Conservation (phyloP, 2,797 vertebrate genomes). For the Thunnus albacares region DNA sequence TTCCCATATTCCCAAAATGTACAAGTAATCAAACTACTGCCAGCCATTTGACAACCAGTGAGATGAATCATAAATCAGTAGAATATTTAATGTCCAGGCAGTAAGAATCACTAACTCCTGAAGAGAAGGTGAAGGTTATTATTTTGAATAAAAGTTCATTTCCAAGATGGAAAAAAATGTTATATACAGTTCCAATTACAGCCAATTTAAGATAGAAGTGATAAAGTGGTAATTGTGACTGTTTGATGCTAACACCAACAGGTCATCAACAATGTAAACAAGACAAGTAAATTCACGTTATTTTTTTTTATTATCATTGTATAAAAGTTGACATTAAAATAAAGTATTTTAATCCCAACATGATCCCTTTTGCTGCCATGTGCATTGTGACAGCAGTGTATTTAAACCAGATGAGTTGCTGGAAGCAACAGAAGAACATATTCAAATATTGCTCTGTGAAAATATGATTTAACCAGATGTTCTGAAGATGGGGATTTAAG, state of each 20-base stretch:
- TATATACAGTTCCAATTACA: neutral
- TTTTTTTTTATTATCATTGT: neutral
- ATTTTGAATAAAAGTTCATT: neutral
- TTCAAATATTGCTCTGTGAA: slow-evolving; percentile 1
- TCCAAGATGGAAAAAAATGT: neutral
- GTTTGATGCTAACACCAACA: neutral
- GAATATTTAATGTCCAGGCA: neutral
- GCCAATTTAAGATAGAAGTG: neutral
- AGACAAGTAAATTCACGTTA: neutral
- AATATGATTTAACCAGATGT: neutral
- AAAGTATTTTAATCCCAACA: neutral
- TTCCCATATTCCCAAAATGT: neutral
- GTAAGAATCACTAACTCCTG: neutral
- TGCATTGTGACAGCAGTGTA: neutral
- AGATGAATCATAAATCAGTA: neutral
- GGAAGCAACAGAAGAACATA: neutral
- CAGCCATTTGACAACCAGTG: too few species aligned
- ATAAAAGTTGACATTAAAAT: slow-evolving; percentile 11
- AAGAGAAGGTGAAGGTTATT: neutral
- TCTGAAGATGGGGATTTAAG: neutral
- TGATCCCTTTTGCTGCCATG: neutral
- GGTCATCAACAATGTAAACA: neutral
- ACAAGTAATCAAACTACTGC: neutral
- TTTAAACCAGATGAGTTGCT: slow-evolving; percentile 8
- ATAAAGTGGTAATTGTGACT: neutral